A percentile compares a stretch with the other conserved stretches of the same genome.
These are phyloP conservation scores for Drosophila kurseongensis DNA, from an alignment of 1,140 invertebrate genomes.

Conservation along the genomic window DNA sequence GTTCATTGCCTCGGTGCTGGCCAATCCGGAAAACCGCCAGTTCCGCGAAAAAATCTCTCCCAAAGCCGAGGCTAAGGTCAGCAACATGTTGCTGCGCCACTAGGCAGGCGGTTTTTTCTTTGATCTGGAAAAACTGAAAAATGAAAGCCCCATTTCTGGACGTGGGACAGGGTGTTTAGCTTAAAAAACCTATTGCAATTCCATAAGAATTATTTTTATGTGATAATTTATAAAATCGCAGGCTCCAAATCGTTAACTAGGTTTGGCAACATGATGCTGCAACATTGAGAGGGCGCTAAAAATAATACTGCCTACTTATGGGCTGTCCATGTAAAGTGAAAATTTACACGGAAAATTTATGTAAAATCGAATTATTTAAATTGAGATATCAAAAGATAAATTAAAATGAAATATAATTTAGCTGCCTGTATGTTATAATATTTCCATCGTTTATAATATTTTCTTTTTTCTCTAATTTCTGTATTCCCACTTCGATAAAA, in stretches of 20 bases:
- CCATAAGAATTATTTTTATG: background rate
- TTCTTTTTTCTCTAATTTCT: background rate
- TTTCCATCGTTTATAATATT: background rate
- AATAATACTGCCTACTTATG: slow-evolving; percentile 48
- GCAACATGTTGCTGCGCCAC: slow-evolving; percentile 69
- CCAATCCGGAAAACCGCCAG: slow-evolving; percentile 79
- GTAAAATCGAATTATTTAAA: background rate
- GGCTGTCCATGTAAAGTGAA: slow-evolving; percentile 8
- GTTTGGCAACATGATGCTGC: slow-evolving; percentile 20
- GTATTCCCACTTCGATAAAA: too few relatives aligned
- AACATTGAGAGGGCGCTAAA: background rate
- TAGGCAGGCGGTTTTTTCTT: slow-evolving; percentile 16
- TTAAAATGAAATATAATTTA: too few relatives aligned
- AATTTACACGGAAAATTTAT: background rate
- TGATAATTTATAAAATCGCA: background rate
- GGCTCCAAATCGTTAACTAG: background rate
- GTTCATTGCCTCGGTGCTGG: slow-evolving; percentile 79
- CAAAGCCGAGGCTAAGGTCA: slow-evolving; percentile 60
- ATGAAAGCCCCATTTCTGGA: slow-evolving; percentile 11
- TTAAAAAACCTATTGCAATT: background rate
- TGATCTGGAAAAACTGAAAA: slow-evolving; percentile 9
- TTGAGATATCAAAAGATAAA: background rate
- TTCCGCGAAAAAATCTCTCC: slow-evolving; percentile 63
- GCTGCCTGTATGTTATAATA: too few relatives aligned
- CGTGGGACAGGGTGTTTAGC: background rate